Evolutionary conservation across 2,797 vertebrate species (phyloP).

Genomic region (Mycteria americana): DNA sequence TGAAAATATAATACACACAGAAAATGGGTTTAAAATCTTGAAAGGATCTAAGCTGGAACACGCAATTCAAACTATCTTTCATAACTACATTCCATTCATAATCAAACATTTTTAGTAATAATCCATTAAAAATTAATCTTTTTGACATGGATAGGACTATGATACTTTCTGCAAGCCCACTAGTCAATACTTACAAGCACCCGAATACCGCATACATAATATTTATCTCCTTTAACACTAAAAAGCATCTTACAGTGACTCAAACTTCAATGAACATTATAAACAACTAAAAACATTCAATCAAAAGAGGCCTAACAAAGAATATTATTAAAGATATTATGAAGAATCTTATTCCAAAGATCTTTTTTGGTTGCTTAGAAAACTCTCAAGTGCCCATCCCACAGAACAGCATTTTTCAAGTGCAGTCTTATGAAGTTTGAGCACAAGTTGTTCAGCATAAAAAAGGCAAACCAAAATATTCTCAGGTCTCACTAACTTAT

Average conservation of each 20-base stretch:
- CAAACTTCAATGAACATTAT: not conserved
- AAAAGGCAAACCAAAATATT: constrained; percentile 6
- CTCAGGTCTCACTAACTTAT: not conserved
- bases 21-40: not conserved
- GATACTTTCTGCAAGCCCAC: not conserved
- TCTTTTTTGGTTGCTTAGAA: not conserved
- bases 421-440: not conserved
- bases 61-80: not conserved
- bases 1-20: not conserved
- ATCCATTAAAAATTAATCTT: not conserved
- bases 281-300: not conserved
- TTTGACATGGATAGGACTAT: not conserved
- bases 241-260: not conserved
- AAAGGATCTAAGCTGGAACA: not conserved
- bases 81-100: not conserved
- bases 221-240: not conserved
- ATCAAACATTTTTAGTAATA: not conserved
- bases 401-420: not conserved
- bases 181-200: not conserved
- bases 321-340: not conserved
- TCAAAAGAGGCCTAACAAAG: not conserved
- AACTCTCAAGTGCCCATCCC: not conserved
- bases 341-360: not conserved
- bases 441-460: not conserved
- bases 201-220: not conserved